Base-by-base conservation (phyloP, 2,797 vertebrate species). In the Onychomys arenicola region DNA sequence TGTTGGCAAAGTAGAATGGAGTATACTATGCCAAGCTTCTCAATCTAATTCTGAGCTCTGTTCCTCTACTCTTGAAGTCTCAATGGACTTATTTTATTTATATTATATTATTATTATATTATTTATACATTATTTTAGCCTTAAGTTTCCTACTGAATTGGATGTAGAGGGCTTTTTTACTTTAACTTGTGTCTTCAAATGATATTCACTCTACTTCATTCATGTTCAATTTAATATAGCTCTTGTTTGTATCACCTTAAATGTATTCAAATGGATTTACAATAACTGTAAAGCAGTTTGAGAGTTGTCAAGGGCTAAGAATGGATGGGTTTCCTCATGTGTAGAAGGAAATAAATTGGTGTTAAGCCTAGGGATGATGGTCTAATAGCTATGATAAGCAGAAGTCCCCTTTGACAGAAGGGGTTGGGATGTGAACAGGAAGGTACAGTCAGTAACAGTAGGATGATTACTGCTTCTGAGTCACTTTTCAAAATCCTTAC, bases 191-290 rank as follows among this genome's bases (percentile, higher is more conserved):
- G 9, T 78, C 77, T 93, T 76, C n/a, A 77, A 89, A 63, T 91
- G 71, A 34, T 85, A 59, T 59, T 92, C 61, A 57, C 34, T 92
- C 34, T 93, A 29, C 90, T 80, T 91, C 52, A 92, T 92, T 94
- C 25, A 52, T 37, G 43, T 95, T 85, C 17, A 8, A 55, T 97
- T 90, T 84, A 90, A 34, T 80, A 40, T 85, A 32, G 23, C 11
- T 82, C 87, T 92, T 94, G 40, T 92, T 95, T 91, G n/a, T 61
- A 69, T 95, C 87, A 85, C 46, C 19, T 94, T 80, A 59, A 76
- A n/a, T 91, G 46, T 96, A 57, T 96, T 92, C 7, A 92, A 95
- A 76, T 67, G 80, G 34, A 89, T 69, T 69, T 76, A 52, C 34
- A 83, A 17, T 94, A 75, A 90, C 61, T 40, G 17, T 32, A 91